A percentile compares a stretch with the other conserved stretches of the same genome.
Conservation (phyloP, 2,888 invertebrate genomes). For the Trachelus iudaicus region DNA sequence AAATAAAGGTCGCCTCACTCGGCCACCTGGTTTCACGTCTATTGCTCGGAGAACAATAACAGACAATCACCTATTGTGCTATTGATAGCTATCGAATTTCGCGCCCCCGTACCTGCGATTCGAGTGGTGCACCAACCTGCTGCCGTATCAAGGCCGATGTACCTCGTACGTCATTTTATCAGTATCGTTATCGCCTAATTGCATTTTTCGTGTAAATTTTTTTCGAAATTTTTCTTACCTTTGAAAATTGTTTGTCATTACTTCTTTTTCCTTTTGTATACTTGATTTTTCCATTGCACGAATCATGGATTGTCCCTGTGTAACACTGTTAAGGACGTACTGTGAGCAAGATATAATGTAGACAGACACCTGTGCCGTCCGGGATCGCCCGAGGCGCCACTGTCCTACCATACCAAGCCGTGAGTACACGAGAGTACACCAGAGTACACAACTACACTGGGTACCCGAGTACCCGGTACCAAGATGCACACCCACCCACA, state of each 20-base stretch:
- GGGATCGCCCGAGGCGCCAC: conserved; percentile 49
- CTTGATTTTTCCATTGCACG: background rate
- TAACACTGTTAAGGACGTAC: background rate
- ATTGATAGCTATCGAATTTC: conserved; percentile 42
- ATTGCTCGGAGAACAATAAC: conserved; percentile 19
- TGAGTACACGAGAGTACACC: conserved; percentile 4
- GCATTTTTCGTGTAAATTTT: background rate
- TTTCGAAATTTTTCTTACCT: background rate
- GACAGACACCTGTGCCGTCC: conserved; percentile 50
- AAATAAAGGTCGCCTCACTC: conserved; percentile 38
- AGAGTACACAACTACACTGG: background rate
- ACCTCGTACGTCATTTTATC: background rate
- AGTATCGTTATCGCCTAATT: background rate
- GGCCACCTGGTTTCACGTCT: conserved; percentile 26
- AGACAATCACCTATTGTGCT: conserved; percentile 22
- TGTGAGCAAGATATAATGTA: conserved; percentile 36
- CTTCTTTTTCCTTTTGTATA: background rate
- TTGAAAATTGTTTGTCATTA: background rate
- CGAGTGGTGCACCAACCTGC: background rate
- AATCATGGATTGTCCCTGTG: background rate
- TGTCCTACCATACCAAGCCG: background rate
- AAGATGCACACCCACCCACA: conserved; percentile 14
- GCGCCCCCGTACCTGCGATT: background rate
- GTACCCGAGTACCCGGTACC: background rate
- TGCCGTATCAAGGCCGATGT: background rate